phyloP scores from a whole-genome alignment of 1,140 invertebrate genomes.

The Zaprionus inermis region DNA sequence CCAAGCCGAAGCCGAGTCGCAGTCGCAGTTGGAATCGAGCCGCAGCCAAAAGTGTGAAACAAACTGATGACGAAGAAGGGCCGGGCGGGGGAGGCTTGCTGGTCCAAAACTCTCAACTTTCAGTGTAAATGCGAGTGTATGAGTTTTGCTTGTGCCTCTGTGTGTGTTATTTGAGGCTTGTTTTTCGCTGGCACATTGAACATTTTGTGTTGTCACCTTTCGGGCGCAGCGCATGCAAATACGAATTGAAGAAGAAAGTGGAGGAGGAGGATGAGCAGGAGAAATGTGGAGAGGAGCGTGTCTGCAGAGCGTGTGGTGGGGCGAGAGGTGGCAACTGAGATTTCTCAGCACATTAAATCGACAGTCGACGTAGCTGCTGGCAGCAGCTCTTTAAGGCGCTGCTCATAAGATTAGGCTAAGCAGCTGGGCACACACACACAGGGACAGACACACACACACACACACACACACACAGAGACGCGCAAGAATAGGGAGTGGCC shows the following conservation, averaged over 20 bases:
- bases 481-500: slow-evolving; percentile 66
- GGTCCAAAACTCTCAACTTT: slow-evolving; percentile 36
- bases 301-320: not conserved
- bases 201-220: slow-evolving; percentile 82
- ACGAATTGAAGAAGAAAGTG: slow-evolving; percentile 42
- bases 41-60: slow-evolving; percentile 41
- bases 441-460: slow-evolving; percentile 28
- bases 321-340: slow-evolving; percentile 61
- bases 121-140: slow-evolving; percentile 31
- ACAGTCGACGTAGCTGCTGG: slow-evolving; percentile 38
- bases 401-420: slow-evolving; percentile 79
- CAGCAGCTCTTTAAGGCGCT: slow-evolving; percentile 63
- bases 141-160: not conserved
- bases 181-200: slow-evolving; percentile 76
- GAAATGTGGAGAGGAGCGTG: not conserved
- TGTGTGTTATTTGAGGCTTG: slow-evolving; percentile 50
- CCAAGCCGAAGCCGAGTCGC: slow-evolving; percentile 30
- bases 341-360: slow-evolving; percentile 76
- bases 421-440: slow-evolving; percentile 66
- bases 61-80: slow-evolving; percentile 1
- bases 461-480: slow-evolving; percentile 24
- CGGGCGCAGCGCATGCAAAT: slow-evolving; percentile 66
- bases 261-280: slow-evolving; percentile 40
- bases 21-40: slow-evolving; percentile 5
- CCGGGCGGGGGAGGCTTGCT: not conserved